Evolutionary conservation across 1,140 invertebrate genomes (phyloP), one percentile per base, ranked within the genome.

Genomic region (Papilio polytes): DNA sequence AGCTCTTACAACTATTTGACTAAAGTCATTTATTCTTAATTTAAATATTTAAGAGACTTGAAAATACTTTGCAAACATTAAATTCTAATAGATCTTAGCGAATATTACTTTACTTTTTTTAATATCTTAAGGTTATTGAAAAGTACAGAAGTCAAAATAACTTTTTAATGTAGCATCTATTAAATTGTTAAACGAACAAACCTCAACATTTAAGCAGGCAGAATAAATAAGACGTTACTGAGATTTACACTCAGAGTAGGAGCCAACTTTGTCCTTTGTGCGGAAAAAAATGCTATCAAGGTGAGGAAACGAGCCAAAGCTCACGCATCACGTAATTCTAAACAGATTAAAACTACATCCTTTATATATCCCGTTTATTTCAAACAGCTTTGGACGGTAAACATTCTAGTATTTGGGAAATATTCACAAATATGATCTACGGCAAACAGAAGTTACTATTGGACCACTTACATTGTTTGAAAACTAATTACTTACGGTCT

Each of bases 261-360:
- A 26, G 76, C 53, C 76, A 78, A 78, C 4, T 63, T 59, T 31
- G 53, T 78, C 53, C 53, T 78, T 78, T 63, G 36, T 44, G 53
- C 26, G 18, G 63, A 78, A 63, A 59, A 78, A 76, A 78, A 78
- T 78, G 76, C 76, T 31, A 77, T 77, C 41, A 59, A 41, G 22
- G 53, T 20, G n/a, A 76, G 48, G 74, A 15, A 76, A 77, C 74
- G 46, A 76, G 22, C 74, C 74, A 53, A 76, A 1, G 26, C 12
- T 76, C 15, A 3, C 15, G 44, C 15, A 3, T 44, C 41, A 20
- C 15, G 36, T 70, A 12, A 70, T 70, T 70, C 22, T 26, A 73
- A 73, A 73, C 8, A 36, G 26, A 73, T 73, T 73, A 73, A 20
- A 44, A 44, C 26, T 15, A 36, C 4, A 36, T 36, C 0, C 31